Conservation (phyloP, 1,140 invertebrate species). For the Aricia agestis region DNA sequence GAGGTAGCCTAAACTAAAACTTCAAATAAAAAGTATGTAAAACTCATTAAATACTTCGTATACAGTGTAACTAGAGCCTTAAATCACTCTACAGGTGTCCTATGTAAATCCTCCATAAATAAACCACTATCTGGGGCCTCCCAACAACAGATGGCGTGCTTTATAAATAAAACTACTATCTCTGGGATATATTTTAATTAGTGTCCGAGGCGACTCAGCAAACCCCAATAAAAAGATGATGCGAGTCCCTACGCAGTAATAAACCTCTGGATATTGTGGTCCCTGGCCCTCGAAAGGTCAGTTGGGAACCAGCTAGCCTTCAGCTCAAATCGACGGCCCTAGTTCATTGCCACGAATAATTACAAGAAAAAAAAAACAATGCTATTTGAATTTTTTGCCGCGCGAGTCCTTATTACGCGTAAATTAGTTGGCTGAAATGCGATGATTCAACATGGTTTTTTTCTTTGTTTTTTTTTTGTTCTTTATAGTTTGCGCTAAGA, state of each 20-base stretch:
- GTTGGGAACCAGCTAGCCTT: constrained; percentile 60
- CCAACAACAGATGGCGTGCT: background rate
- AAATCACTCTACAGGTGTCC: background rate
- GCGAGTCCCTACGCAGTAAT: background rate
- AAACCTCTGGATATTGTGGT: background rate
- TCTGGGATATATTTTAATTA: background rate
- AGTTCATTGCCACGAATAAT: constrained; percentile 62
- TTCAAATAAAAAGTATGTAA: too few relatives aligned
- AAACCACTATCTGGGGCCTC: background rate
- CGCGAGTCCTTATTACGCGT: constrained; percentile 18
- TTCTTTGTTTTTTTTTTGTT: background rate
- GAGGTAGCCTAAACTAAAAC: too few relatives aligned
- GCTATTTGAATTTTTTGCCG: constrained; percentile 34
- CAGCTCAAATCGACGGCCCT: constrained; percentile 46
- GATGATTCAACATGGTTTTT: background rate
- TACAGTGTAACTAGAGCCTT: background rate
- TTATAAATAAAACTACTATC: background rate
- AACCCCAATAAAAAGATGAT: background rate
- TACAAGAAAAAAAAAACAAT: constrained; percentile 40
- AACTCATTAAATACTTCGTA: too few relatives aligned
- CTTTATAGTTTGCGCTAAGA: background rate
- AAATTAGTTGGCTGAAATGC: constrained; percentile 1
- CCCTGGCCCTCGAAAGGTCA: constrained; percentile 50
- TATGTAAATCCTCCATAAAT: background rate
- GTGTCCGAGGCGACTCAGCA: background rate